A percentile compares a stretch with the other conserved stretches of the same genome.
Evolutionary conservation across 2,113 vertebrate species (phyloP).

Genomic region (Arothron firmamentum): DNA sequence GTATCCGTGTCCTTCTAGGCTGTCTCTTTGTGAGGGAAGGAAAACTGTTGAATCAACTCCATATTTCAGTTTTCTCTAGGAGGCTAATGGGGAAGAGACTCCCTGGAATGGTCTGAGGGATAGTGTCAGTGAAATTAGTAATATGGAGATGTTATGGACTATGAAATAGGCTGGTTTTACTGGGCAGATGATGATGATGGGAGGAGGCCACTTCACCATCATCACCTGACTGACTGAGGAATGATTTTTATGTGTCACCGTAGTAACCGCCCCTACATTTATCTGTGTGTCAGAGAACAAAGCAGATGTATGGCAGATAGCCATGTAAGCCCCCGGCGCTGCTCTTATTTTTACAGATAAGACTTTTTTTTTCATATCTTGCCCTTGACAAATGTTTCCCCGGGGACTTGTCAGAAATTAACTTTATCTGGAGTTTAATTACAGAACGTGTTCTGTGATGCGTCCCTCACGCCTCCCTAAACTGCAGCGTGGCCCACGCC

Average conservation of each 20-base stretch:
- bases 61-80: no score
- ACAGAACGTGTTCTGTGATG: slow-evolving; percentile 56
- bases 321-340: slow-evolving; percentile 1
- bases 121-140: slow-evolving; percentile 10
- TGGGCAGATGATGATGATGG: slow-evolving; percentile 39
- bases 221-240: slow-evolving; percentile 44
- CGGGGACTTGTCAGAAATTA: slow-evolving; percentile 66
- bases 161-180: slow-evolving; percentile 51
- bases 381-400: slow-evolving; percentile 64
- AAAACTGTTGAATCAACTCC: no score
- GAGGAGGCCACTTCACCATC: slow-evolving; percentile 39
- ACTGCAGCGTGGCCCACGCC: slow-evolving; percentile 47
- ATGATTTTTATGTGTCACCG: slow-evolving; percentile 35
- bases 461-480: slow-evolving; percentile 51
- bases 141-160: slow-evolving; percentile 42
- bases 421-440: slow-evolving; percentile 72
- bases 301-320: slow-evolving; percentile 32
- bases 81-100: background rate
- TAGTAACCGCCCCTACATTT: slow-evolving; percentile 14
- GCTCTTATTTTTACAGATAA: slow-evolving; percentile 39
- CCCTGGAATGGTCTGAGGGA: background rate
- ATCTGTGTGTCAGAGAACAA: slow-evolving; percentile 40
- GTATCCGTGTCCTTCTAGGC: no score
- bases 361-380: slow-evolving; percentile 37
- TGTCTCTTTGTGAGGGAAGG: no score